Base-by-base conservation (phyloP, 1,140 invertebrate species). In the Galleria mellonella region DNA sequence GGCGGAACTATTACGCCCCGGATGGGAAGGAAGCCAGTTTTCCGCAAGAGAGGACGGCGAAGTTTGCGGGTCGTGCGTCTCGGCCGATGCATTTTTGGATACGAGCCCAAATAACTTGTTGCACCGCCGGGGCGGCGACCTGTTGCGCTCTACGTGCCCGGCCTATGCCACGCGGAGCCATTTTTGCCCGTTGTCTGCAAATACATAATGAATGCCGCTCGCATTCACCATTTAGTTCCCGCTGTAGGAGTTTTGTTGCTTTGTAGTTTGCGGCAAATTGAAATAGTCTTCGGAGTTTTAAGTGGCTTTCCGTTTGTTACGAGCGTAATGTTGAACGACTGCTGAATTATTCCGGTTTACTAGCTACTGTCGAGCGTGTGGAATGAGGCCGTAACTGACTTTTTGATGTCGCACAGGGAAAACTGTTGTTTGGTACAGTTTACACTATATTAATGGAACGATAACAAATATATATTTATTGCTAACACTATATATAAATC, bases 1-100 rank as follows among this genome's bases (percentile, higher is more conserved):
- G 32, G 53, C 33, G 44, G 36, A 55, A 55, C 52, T 55, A 55
- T 44, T 47, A 33, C 43, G 8, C 17, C 17, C 17, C 35, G 35
- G 17, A 37, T 17, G 32, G 45, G 40, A 50, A 67, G 56, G 54
- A 58, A 64, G 51, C 50, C 55, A 51, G 47, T 49, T 59, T 48
- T 58, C 62, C 49, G 50, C 57, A 44, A 48, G 49, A 35, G 35
- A 36, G 54, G 60, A 37, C 46, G 60, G 35, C 46, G 31, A 64
- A 68, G 45, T 69, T 71, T 47, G 57, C 58, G 51, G 48, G 45
- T 40, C 44, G 30, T 38, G 39, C 45, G 53, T 50, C 60, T 55
- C 67, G 60, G 56, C 63, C 66, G 72, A 63, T 84, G 78, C 81
- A 81, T 79, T 84, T 84, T 84, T 84, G 81, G 81, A 83, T 67